Conservation (phyloP, 64 coral and sea anemone genomes). For the Orbicella faveolata region DNA sequence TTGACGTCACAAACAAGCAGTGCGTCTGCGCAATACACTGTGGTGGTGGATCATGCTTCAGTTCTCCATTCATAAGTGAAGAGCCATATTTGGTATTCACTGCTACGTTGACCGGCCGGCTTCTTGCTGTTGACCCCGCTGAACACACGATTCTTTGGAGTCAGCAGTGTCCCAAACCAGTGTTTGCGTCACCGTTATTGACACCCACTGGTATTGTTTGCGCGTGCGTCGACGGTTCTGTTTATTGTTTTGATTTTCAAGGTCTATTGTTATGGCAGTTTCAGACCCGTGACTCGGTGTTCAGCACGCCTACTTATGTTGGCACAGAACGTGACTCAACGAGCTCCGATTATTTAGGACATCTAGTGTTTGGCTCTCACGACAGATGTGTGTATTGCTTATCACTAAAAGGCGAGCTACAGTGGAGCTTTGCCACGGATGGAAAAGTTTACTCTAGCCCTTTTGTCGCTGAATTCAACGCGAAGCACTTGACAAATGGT, state of each 20-base stretch:
- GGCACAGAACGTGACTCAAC: not conserved
- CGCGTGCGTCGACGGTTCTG: constrained; percentile 61
- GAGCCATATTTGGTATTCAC: constrained; percentile 72
- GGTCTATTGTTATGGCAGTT: constrained; percentile 70
- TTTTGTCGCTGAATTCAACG: constrained; percentile 41
- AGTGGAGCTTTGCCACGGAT: constrained; percentile 72
- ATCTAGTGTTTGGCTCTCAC: constrained; percentile 79
- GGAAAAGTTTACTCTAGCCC: constrained; percentile 87
- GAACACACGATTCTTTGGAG: constrained; percentile 56
- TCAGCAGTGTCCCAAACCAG: constrained; percentile 73
- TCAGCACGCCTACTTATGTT: constrained; percentile 64
- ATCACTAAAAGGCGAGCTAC: constrained; percentile 48
- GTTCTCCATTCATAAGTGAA: constrained; percentile 67
- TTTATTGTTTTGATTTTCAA: constrained; percentile 63
- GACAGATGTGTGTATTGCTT: constrained; percentile 79
- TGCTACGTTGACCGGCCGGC: constrained; percentile 61
- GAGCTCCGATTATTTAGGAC: not conserved
- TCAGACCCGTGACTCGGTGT: constrained; percentile 43
- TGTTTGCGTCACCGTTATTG: constrained; percentile 83
- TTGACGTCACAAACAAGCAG: constrained; percentile 55
- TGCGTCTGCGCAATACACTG: constrained; percentile 61
- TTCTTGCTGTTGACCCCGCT: constrained; percentile 59
- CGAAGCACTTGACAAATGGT: not conserved
- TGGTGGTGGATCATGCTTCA: constrained; percentile 81
- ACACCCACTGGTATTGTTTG: constrained; percentile 48